phyloP scores from a whole-genome alignment of 2,113 vertebrate species.

The Cynopterus brachyotis region DNA sequence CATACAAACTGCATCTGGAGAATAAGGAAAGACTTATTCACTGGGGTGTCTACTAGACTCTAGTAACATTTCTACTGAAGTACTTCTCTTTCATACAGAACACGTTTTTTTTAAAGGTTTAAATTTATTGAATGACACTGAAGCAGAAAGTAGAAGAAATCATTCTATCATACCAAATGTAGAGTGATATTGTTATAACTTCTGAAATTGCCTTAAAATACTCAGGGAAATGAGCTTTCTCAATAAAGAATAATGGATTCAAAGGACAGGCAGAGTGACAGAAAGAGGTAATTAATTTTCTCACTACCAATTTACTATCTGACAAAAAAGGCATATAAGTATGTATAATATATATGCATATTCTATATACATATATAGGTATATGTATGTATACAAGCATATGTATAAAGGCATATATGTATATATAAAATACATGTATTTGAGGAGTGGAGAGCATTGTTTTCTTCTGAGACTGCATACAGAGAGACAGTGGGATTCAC shows the following conservation, averaged over 20 bases:
- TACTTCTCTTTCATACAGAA: background rate
- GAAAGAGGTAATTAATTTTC: constrained; percentile 1
- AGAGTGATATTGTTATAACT: constrained; percentile 36
- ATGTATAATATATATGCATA: no score
- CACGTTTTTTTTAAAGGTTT: constrained; percentile 49
- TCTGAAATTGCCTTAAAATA: constrained; percentile 16
- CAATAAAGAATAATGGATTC: constrained; percentile 23
- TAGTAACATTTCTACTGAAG: background rate
- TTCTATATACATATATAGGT: background rate
- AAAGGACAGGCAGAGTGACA: background rate
- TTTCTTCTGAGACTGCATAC: background rate
- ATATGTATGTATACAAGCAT: no score
- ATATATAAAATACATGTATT: background rate
- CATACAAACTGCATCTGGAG: constrained; percentile 53
- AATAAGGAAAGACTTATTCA: constrained; percentile 45
- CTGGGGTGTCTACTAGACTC: background rate
- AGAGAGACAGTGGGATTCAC: background rate
- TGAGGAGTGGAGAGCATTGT: background rate
- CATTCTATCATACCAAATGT: background rate
- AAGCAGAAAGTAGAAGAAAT: constrained; percentile 46
- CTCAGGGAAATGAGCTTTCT: constrained; percentile 30
- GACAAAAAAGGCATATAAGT: background rate
- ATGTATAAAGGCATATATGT: no score
- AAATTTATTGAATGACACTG: constrained; percentile 34
- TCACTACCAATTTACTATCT: background rate